phyloP scores from a whole-genome alignment of 2,888 invertebrate genomes.

The Callosobruchus maculatus region DNA sequence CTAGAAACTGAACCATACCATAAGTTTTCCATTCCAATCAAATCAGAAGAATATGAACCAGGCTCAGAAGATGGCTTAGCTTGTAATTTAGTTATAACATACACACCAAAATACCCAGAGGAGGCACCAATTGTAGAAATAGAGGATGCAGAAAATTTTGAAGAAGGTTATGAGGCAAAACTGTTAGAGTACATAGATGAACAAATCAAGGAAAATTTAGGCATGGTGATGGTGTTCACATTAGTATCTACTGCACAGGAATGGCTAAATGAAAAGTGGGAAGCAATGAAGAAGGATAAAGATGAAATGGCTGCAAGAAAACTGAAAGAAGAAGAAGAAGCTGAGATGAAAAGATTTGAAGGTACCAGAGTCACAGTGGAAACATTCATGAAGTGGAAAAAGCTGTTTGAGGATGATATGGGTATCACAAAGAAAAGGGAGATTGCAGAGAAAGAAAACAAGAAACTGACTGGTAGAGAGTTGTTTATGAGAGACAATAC shows the following conservation, averaged over 20 bases:
- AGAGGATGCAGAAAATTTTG: conserved; percentile 72
- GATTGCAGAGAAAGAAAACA: conserved; percentile 66
- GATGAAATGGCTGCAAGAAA: conserved; percentile 69
- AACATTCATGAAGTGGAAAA: conserved; percentile 92
- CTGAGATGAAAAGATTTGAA: conserved; percentile 90
- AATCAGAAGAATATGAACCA: conserved; percentile 72
- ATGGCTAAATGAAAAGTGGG: conserved; percentile 85
- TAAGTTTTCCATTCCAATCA: conserved; percentile 78
- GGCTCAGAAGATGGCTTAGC: conserved; percentile 67
- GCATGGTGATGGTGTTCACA: conserved; percentile 97
- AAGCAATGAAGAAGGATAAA: conserved; percentile 66
- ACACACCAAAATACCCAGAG: conserved; percentile 86
- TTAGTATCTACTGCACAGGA: conserved; percentile 91
- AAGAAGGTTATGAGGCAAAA: conserved; percentile 62
- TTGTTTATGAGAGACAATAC: conserved; percentile 91
- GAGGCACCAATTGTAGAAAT: conserved; percentile 78
- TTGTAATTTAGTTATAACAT: conserved; percentile 77
- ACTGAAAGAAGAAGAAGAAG: conserved; percentile 77
- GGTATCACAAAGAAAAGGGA: conserved; percentile 71
- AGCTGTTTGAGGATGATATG: conserved; percentile 87
- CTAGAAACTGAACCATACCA: conserved; percentile 67
- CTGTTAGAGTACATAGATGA: conserved; percentile 64
- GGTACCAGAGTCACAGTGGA: conserved; percentile 95
- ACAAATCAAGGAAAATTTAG: conserved; percentile 82
- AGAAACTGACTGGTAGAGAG: conserved; percentile 89